Percentiles rank a stretch among this genome's conserved stretches.
phyloP scores from a whole-genome alignment of 2,113 vertebrate genomes.

The Tragelaphus scriptus region DNA sequence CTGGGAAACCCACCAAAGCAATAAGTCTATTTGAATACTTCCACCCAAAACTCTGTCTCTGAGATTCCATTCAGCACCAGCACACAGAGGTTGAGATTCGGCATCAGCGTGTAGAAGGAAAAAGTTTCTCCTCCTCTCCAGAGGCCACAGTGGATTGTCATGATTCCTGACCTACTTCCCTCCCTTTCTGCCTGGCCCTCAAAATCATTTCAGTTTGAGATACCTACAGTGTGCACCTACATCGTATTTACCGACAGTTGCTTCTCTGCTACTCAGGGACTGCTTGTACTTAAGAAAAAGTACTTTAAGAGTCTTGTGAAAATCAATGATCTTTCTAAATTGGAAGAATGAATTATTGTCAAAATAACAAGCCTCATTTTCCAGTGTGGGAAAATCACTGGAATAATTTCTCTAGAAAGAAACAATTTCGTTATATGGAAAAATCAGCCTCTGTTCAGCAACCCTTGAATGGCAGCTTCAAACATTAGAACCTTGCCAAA shows the following conservation, averaged over 20 bases:
- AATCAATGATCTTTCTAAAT: constrained; percentile 40
- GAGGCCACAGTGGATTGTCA: too few relatives aligned
- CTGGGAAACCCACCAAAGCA: background rate
- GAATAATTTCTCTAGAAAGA: constrained; percentile 59
- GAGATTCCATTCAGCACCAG: background rate
- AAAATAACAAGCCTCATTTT: constrained; percentile 42
- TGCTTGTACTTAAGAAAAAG: background rate
- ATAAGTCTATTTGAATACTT: background rate
- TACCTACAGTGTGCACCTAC: background rate
- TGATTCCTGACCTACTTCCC: background rate
- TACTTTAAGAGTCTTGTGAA: constrained; percentile 19
- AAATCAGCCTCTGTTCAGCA: constrained; percentile 54
- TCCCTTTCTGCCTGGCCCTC: background rate
- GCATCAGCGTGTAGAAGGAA: background rate
- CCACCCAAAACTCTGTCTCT: background rate
- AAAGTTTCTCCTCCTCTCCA: background rate
- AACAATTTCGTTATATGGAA: constrained; percentile 22
- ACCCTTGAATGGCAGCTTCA: constrained; percentile 14
- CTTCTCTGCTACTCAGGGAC: background rate
- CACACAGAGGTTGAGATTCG: background rate
- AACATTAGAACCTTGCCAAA: constrained; percentile 51
- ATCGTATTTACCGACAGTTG: background rate
- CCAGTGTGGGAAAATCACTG: constrained; percentile 21
- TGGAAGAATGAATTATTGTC: constrained; percentile 26
- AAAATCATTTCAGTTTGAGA: background rate